These are phyloP conservation scores for Volucella bombylans DNA, from an alignment of 2,888 invertebrate species.

Conservation along the genomic window DNA sequence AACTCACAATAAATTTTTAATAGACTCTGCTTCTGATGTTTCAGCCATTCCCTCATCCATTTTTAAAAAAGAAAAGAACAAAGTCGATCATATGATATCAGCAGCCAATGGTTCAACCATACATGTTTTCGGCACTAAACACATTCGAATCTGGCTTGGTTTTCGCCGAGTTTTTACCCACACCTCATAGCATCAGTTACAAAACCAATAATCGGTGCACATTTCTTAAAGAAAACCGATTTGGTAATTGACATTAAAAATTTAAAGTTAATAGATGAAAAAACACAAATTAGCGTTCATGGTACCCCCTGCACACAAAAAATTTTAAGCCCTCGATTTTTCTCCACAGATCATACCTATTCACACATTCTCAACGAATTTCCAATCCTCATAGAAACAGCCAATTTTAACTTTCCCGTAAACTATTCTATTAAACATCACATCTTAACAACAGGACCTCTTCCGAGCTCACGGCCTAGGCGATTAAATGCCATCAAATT, in stretches of 20 bases:
- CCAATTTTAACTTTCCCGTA: too few species aligned
- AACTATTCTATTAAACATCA: too few species aligned
- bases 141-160: conserved; percentile 9
- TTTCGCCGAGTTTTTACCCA: conserved; percentile 42
- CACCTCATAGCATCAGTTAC: conserved; percentile 40
- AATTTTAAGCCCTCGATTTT: conserved; percentile 12
- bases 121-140: conserved; percentile 19
- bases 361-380: neutral
- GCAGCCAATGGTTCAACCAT: conserved; percentile 47
- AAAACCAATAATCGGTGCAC: conserved; percentile 53
- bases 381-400: too few species aligned
- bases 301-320: conserved; percentile 15
- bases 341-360: neutral
- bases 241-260: conserved; percentile 41
- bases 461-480: too few species aligned
- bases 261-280: too few species aligned
- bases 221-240: conserved; percentile 33
- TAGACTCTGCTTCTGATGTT: conserved; percentile 33
- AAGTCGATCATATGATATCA: conserved; percentile 9
- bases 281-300: neutral
- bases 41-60: conserved; percentile 15
- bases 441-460: too few species aligned
- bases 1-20: conserved; percentile 25
- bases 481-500: too few species aligned
- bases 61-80: neutral